phyloP scores from a whole-genome alignment of 2,113 vertebrate genomes.

The Ceratotherium simum region DNA sequence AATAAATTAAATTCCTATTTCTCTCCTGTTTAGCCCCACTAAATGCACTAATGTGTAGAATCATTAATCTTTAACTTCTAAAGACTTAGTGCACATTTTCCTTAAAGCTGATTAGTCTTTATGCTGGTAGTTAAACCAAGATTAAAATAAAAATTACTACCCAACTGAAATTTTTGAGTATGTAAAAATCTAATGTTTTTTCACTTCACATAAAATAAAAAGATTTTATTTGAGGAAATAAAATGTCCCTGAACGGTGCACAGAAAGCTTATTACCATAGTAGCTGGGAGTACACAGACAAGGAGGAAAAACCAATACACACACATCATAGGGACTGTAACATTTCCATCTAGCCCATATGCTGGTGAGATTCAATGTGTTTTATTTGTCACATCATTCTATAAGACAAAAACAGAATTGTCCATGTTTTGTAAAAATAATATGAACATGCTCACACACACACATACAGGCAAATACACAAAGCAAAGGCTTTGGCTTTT shows the following conservation, averaged over 20 bases:
- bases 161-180: not conserved
- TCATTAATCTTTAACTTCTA: not conserved
- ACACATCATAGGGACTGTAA: not conserved
- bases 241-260: not conserved
- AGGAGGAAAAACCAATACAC: not conserved
- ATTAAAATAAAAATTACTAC: slow-evolving; percentile 32
- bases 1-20: not conserved
- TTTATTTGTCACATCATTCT: not conserved
- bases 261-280: not conserved
- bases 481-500: not conserved
- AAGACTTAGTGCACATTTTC: not conserved
- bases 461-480: not conserved
- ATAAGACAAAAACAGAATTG: not conserved
- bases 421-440: not conserved
- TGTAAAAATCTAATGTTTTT: not conserved
- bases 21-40: not conserved
- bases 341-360: not conserved
- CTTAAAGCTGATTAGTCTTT: not conserved
- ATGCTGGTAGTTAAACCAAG: not conserved
- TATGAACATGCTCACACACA: not conserved
- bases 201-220: not conserved
- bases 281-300: not conserved
- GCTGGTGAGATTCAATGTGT: not conserved
- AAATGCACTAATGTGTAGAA: not conserved
- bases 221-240: not conserved